These are phyloP conservation scores for Xiphorhynchus elegans DNA, from an alignment of 2,113 vertebrate species.

Conservation along the genomic window DNA sequence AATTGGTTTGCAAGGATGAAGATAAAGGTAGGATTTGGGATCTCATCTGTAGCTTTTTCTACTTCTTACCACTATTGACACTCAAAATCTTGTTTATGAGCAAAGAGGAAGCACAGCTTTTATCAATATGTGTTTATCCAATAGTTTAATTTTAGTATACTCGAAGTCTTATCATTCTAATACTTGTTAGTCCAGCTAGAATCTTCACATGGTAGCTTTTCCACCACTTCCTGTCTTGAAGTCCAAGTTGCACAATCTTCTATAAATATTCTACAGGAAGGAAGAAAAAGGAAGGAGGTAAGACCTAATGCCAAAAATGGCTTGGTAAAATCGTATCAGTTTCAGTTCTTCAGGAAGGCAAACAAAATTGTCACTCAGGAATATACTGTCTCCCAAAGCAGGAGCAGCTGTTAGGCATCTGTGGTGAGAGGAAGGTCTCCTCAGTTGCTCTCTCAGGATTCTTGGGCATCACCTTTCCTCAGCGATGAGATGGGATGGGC, in stretches of 20 bases:
- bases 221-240: neutral
- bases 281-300: neutral
- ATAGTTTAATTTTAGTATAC: neutral
- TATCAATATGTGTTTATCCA: neutral
- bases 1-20: neutral
- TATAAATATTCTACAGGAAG: neutral
- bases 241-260: neutral
- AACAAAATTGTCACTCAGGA: neutral
- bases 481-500: neutral
- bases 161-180: neutral
- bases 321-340: neutral
- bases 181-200: neutral
- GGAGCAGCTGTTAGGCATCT: neutral
- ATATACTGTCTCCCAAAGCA: neutral
- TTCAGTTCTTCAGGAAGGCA: neutral
- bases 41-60: neutral
- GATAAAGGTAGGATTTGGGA: neutral
- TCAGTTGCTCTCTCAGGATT: neutral
- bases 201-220: neutral
- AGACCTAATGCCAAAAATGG: neutral
- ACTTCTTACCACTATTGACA: neutral
- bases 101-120: neutral
- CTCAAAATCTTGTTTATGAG: neutral
- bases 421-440: neutral
- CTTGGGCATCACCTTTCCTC: neutral